Conservation (phyloP, 2,113 vertebrate species). For the Capreolus pygargus region DNA sequence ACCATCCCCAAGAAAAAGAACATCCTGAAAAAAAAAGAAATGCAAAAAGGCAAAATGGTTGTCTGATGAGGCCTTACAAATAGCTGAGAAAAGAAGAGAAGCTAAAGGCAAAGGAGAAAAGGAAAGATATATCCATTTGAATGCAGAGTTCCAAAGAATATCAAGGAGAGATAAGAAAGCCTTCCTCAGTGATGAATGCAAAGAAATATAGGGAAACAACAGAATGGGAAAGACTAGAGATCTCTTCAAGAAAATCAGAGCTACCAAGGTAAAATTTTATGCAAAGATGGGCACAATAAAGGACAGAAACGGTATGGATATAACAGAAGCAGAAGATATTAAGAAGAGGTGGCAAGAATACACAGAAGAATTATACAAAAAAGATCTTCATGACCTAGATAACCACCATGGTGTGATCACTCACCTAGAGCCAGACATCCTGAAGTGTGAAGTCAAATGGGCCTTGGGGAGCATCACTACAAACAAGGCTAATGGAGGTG, state of each 20-base stretch:
- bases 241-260: neutral
- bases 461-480: neutral
- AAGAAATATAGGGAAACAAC: too few species aligned
- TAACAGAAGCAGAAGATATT: neutral
- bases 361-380: neutral
- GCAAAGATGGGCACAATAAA: neutral
- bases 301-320: neutral
- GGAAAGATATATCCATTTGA: neutral
- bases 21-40: neutral
- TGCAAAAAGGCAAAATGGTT: neutral
- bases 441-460: neutral
- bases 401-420: neutral
- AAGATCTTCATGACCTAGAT: neutral
- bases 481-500: neutral
- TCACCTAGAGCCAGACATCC: neutral
- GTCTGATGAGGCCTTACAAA: neutral
- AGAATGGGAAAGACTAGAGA: neutral
- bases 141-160: neutral
- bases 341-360: neutral
- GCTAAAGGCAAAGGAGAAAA: neutral
- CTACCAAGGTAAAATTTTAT: neutral
- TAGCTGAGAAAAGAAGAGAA: neutral
- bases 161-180: neutral
- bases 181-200: too few species aligned
- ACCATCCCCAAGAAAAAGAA: neutral